These are phyloP conservation scores for Aphis craccivora DNA, from an alignment of 1,140 invertebrate genomes.

Conservation along the genomic window DNA sequence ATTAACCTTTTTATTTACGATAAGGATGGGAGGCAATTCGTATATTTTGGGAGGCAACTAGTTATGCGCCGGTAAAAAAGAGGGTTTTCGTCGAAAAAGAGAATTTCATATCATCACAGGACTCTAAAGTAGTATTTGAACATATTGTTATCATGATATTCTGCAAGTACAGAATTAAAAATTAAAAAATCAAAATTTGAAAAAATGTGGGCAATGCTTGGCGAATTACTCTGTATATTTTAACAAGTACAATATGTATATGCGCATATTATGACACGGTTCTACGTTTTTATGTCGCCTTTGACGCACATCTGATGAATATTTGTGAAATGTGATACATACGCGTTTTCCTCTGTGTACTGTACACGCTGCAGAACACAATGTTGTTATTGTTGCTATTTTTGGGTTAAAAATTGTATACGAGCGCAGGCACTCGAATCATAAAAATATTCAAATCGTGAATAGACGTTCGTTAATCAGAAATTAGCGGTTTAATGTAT, in stretches of 20 bases:
- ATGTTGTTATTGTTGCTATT: background rate
- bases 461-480: background rate
- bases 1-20: too few relatives aligned
- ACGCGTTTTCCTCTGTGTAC: background rate
- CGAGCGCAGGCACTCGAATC: background rate
- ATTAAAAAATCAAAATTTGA: too few relatives aligned
- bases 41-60: too few relatives aligned
- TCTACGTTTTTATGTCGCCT: background rate
- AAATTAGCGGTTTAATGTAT: background rate
- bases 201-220: too few relatives aligned
- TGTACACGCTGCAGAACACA: accelerated
- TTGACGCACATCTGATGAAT: background rate
- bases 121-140: too few relatives aligned
- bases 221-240: background rate
- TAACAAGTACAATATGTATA: background rate
- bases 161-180: too few relatives aligned
- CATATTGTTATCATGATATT: too few relatives aligned
- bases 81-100: too few relatives aligned
- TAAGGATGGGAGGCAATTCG: too few relatives aligned
- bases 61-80: too few relatives aligned
- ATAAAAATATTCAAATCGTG: background rate
- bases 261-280: background rate
- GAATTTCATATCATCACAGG: too few relatives aligned
- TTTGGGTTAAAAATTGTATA: background rate
- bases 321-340: background rate